These are phyloP conservation scores for Drosophila varians DNA, from an alignment of 1,140 invertebrate genomes.

Conservation along the genomic window DNA sequence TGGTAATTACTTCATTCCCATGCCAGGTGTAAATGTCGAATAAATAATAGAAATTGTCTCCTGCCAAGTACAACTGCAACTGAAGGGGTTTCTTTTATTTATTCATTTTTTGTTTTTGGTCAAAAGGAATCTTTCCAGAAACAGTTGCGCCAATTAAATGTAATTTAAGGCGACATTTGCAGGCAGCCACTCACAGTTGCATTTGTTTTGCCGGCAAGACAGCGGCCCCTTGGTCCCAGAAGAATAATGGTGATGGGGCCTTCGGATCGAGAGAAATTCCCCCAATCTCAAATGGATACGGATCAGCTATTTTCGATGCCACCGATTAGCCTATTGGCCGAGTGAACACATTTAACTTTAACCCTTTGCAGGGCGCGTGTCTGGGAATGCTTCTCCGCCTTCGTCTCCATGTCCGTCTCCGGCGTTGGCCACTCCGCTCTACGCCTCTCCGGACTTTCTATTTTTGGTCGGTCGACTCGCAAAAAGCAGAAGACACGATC, in stretches of 20 bases:
- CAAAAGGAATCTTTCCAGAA: neutral
- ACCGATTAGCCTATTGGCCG: conserved; percentile 60
- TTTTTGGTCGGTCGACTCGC: conserved; percentile 60
- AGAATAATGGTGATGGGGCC: conserved; percentile 15
- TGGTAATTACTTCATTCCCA: neutral
- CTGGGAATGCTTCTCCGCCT: conserved; percentile 21
- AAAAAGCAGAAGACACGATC: conserved; percentile 52
- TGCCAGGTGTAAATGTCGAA: neutral
- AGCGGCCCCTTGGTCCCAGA: neutral
- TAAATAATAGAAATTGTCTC: neutral
- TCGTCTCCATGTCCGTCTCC: too few species aligned
- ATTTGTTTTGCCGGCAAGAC: conserved; percentile 12
- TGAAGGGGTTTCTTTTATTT: neutral
- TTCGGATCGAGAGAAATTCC: conserved; percentile 5
- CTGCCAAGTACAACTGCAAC: neutral
- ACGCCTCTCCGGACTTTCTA: conserved; percentile 50
- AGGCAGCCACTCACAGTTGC: conserved; percentile 16
- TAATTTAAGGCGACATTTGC: conserved; percentile 54
- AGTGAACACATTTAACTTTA: conserved; percentile 50
- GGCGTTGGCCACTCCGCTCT: neutral
- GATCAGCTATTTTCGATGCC: conserved; percentile 41
- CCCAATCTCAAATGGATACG: conserved; percentile 1
- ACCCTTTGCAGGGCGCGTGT: conserved; percentile 46
- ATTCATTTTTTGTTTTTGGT: neutral
- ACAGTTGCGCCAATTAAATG: conserved; percentile 64